Evolutionary conservation across 2,113 vertebrate species (phyloP).

Genomic region (Tachycineta bicolor): DNA sequence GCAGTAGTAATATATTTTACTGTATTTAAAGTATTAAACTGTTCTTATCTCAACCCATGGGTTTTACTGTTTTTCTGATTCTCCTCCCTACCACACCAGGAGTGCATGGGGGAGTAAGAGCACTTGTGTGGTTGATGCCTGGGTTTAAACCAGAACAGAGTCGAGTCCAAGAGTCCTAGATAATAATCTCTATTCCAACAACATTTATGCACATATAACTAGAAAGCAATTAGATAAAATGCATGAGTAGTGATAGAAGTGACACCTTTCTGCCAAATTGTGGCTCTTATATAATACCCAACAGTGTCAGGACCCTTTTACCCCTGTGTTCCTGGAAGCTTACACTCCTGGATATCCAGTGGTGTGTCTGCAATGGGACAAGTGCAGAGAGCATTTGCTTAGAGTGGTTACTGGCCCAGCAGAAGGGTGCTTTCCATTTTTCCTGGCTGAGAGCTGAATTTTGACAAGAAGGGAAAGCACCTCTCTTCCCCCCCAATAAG

Average conservation of each 20-base stretch:
- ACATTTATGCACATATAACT: neutral
- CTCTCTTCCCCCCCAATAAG: neutral
- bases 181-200: neutral
- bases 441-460: neutral
- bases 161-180: neutral
- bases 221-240: neutral
- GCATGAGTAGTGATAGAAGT: neutral
- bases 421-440: neutral
- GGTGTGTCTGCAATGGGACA: neutral
- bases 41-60: neutral
- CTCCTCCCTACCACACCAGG: neutral
- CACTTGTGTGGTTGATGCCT: neutral
- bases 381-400: neutral
- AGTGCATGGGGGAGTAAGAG: neutral
- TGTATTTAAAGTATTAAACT: neutral
- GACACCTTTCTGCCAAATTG: neutral
- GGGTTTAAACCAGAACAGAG: neutral
- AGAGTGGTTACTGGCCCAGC: neutral
- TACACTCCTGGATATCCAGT: neutral
- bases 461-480: neutral
- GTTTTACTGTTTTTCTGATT: neutral
- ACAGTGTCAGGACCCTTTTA: neutral
- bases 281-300: neutral
- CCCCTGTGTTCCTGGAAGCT: neutral
- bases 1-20: neutral